Conservation (phyloP, 1,140 invertebrate genomes). For the Andricus grossulariae region DNA sequence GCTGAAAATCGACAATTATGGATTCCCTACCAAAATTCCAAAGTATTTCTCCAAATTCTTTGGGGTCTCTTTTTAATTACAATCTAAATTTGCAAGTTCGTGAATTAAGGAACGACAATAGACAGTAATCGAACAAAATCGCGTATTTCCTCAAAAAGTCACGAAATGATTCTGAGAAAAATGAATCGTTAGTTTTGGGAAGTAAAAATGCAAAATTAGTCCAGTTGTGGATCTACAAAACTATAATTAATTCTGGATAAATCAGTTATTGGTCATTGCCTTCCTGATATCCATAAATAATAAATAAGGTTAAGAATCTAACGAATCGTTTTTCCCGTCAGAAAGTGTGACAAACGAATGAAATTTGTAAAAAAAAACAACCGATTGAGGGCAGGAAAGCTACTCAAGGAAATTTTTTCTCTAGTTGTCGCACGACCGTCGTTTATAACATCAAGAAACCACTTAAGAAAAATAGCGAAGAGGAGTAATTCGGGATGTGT, state of each 20-base stretch:
- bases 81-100: background rate
- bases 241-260: background rate
- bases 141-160: background rate
- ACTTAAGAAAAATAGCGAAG: conserved; percentile 38
- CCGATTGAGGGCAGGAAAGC: background rate
- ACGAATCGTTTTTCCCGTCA: background rate
- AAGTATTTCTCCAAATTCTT: background rate
- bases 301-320: background rate
- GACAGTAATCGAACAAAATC: background rate
- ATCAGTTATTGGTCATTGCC: too few species aligned
- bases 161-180: background rate
- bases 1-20: conserved; percentile 12
- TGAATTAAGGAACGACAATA: conserved; percentile 21
- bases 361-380: background rate
- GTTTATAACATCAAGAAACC: conserved; percentile 39
- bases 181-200: background rate
- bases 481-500: conserved; percentile 29
- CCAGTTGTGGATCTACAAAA: background rate
- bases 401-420: background rate
- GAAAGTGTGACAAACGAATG: background rate
- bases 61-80: background rate
- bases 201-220: background rate
- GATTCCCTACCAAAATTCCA: background rate
- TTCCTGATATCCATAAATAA: background rate
- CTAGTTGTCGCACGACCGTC: background rate